Base-by-base conservation (phyloP, 2,797 vertebrate genomes). In the Meda fulgida region DNA sequence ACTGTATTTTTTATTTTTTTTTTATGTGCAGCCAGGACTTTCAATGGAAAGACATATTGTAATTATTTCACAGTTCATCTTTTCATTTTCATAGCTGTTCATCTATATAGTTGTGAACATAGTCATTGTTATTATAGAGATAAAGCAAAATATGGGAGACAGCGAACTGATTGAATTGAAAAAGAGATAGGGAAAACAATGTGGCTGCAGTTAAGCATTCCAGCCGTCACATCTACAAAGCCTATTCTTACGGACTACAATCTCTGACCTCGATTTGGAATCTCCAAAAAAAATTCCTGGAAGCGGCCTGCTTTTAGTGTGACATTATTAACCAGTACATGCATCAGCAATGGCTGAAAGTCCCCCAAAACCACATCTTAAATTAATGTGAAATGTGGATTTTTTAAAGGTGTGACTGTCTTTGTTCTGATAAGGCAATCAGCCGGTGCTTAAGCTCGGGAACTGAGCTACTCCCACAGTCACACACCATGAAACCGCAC, bases 161-260 rank as follows among this genome's bases (percentile, higher is more conserved):
- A 8, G 7, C 0, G 4, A 76, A n/a, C 21, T 16, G 75, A 34
- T 36, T 26, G 76, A 34, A 43, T 23, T 69, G 78, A 73, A 38
- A 65, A n/a, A 83, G 14, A 16, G 46, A 48, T 48, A 48, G 69
- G 71, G 38, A 87, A 85, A 84, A 86, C 84, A 87, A 84, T 88
- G 80, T 85, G 89, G 87, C 83, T 84, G 60, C 80, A 53, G 67
- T 78, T 85, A 89, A 87, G 86, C 84, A 89, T 92, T 92, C 89
- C 89, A 88, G 16, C 69, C 65, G 29, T 60, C 88, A 86, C 91
- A 93, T 93, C 92, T 94, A 91, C 88, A 91, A 90, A 89, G 89
- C 87, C 90, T 86, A 88, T 93, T 91, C 81, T 79, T 86, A 31
- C 87, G 31, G 53, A 85, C 81, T 77, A 38, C 46, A 84, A 77